A percentile compares a stretch with the other conserved stretches of the same genome.
phyloP scores from a whole-genome alignment of 2,113 vertebrate species.

The Malurus elegans region DNA sequence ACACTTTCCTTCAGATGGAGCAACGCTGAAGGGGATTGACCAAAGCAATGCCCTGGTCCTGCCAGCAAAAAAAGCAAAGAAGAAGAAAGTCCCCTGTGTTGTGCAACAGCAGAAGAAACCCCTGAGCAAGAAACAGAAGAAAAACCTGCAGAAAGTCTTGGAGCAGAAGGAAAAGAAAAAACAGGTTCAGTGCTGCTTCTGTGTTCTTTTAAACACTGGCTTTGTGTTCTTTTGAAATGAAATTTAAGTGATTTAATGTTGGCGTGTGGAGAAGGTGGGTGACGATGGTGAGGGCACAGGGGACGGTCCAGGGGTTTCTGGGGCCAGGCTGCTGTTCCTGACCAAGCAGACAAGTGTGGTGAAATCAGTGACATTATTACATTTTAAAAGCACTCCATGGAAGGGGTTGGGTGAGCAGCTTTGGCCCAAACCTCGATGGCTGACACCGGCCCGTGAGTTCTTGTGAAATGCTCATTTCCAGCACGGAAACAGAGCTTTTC shows the following conservation, averaged over 20 bases:
- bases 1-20: conserved; percentile 67
- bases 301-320: too few relatives aligned
- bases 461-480: neutral
- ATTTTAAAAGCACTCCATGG: neutral
- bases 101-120: conserved; percentile 75
- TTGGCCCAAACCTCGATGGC: neutral
- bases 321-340: rapidly evolving
- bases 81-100: conserved; percentile 15
- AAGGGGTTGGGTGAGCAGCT: neutral
- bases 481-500: neutral
- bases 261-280: rapidly evolving
- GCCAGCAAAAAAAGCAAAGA: conserved; percentile 80
- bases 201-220: too few relatives aligned
- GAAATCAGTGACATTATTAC: rapidly evolving
- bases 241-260: rapidly evolving
- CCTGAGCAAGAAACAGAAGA: conserved; percentile 88
- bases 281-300: neutral
- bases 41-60: conserved; percentile 87
- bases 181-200: conserved; percentile 65
- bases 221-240: rapidly evolving
- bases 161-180: conserved; percentile 92
- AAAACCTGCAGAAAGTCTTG: conserved; percentile 85
- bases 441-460: too few relatives aligned
- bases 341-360: rapidly evolving
- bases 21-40: conserved; percentile 84